Evolutionary conservation across 2,888 invertebrate genomes (phyloP).

Genomic region (Willowsia nigromaculata): DNA sequence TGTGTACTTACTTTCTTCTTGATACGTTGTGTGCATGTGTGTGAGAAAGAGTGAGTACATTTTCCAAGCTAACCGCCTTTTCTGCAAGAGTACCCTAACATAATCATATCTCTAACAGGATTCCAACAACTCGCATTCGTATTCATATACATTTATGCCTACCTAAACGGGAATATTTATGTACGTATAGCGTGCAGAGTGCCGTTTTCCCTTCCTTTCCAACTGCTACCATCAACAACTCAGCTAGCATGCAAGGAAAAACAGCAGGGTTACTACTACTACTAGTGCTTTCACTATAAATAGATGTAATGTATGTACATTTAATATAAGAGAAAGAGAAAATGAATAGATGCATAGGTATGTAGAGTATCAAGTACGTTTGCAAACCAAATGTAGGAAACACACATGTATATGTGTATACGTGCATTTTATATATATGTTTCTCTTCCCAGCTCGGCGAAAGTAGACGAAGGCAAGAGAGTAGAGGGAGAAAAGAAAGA

Average conservation of each 20-base stretch:
- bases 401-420: neutral
- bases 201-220: constrained; percentile 39
- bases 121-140: constrained; percentile 55
- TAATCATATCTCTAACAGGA: constrained; percentile 73
- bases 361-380: constrained; percentile 43
- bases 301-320: constrained; percentile 1
- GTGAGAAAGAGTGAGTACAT: constrained; percentile 45
- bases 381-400: constrained; percentile 38
- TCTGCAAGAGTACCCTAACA: constrained; percentile 73
- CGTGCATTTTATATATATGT: neutral
- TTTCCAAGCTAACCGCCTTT: constrained; percentile 71
- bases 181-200: constrained; percentile 41
- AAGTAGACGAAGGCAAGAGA: constrained; percentile 60
- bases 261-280: constrained; percentile 31
- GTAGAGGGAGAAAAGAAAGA: constrained; percentile 35
- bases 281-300: neutral
- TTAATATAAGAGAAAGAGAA: constrained; percentile 4
- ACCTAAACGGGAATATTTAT: constrained; percentile 40
- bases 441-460: constrained; percentile 61
- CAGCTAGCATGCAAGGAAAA: constrained; percentile 12
- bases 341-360: constrained; percentile 46
- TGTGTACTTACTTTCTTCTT: constrained; percentile 39
- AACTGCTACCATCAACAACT: neutral
- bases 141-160: neutral
- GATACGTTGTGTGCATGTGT: constrained; percentile 33